Conservation (phyloP, 2,797 vertebrate species). For the Eulemur rubriventer region DNA sequence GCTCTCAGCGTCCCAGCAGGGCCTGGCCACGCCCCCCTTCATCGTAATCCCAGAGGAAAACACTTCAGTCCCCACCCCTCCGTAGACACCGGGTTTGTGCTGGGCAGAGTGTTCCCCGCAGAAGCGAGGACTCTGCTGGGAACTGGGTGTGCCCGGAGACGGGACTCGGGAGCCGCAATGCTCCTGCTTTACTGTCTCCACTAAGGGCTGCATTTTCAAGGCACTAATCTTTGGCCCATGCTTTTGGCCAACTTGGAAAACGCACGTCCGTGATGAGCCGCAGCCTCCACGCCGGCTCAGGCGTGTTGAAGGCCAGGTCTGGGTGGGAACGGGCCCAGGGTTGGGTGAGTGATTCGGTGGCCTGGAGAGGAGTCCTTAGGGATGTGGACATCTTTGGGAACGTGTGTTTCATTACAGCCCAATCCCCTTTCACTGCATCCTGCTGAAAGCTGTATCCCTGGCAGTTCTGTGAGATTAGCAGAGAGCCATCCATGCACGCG, state of each 20-base stretch:
- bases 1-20: background rate
- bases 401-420: background rate
- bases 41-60: background rate
- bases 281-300: background rate
- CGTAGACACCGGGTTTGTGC: accelerated
- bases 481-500: accelerated
- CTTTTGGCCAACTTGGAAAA: background rate
- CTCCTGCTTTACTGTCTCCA: background rate
- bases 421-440: background rate
- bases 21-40: background rate
- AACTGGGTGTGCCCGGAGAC: too few species aligned
- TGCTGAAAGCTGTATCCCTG: background rate
- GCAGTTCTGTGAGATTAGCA: background rate
- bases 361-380: background rate
- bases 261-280: accelerated
- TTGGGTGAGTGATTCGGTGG: accelerated
- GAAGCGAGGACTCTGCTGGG: too few species aligned
- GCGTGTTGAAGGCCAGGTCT: accelerated
- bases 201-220: background rate
- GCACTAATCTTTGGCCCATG: background rate
- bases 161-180: accelerated
- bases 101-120: accelerated
- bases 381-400: background rate
- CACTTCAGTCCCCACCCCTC: background rate
- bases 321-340: accelerated